Evolutionary conservation across 2,888 invertebrate genomes (phyloP).

Genomic region (Mimumesa dahlbomi): DNA sequence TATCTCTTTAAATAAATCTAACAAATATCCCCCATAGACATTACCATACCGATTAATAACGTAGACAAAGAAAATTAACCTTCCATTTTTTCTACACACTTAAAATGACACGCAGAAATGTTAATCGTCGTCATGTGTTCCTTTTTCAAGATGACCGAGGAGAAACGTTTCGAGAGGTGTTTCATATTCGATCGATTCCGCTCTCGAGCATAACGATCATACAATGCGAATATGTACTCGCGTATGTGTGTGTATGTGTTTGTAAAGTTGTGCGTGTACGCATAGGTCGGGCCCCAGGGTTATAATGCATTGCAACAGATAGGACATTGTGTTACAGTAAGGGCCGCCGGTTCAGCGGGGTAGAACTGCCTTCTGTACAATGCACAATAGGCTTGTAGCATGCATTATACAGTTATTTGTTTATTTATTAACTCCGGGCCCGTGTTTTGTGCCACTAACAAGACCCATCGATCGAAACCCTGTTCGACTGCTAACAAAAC

Average conservation of each 20-base stretch:
- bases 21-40: too few species aligned
- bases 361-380: constrained; percentile 50
- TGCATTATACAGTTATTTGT: constrained; percentile 61
- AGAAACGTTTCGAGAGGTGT: background rate
- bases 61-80: too few species aligned
- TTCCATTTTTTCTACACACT: too few species aligned
- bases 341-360: constrained; percentile 26
- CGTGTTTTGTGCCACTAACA: constrained; percentile 37
- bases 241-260: constrained; percentile 37
- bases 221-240: constrained; percentile 52
- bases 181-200: background rate
- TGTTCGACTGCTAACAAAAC: constrained; percentile 14
- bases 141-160: too few species aligned
- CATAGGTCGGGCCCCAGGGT: constrained; percentile 29
- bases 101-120: too few species aligned
- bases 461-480: constrained; percentile 27
- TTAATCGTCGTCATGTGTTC: too few species aligned
- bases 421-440: constrained; percentile 58
- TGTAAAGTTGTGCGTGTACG: constrained; percentile 34
- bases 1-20: too few species aligned
- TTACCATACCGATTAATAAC: too few species aligned
- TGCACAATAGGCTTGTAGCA: constrained; percentile 60
- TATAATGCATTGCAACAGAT: constrained; percentile 61
- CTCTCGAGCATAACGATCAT: constrained; percentile 24
- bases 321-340: constrained; percentile 60